These are phyloP conservation scores for Calliphora vicina DNA, from an alignment of 1,140 invertebrate genomes.

Conservation along the genomic window DNA sequence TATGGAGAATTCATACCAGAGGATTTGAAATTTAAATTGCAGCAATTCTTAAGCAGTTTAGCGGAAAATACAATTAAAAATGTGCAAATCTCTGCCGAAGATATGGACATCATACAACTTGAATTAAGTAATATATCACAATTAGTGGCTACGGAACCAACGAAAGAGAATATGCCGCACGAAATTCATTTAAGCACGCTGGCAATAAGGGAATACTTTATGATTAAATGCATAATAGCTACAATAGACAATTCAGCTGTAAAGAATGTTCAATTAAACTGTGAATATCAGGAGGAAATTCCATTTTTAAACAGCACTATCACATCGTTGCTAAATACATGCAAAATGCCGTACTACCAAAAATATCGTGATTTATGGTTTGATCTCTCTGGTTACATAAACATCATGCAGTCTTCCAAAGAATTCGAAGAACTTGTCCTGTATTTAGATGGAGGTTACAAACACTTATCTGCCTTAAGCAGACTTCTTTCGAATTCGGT, in stretches of 20 bases:
- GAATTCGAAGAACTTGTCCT: conserved; percentile 41
- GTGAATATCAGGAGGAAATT: conserved; percentile 49
- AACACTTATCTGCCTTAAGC: conserved; percentile 48
- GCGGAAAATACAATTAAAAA: background rate
- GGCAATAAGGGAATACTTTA: conserved; percentile 39
- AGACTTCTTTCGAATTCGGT: conserved; percentile 42
- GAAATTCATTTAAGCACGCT: conserved; percentile 28
- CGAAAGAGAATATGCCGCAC: background rate
- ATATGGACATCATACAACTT: background rate
- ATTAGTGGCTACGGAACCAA: background rate
- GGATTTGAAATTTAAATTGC: background rate
- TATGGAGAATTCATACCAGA: conserved; percentile 2
- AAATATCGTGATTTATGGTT: conserved; percentile 39
- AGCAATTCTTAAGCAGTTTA: conserved; percentile 7
- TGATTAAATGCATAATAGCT: conserved; percentile 12
- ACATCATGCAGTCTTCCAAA: background rate
- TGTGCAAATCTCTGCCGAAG: background rate
- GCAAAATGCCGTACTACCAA: conserved; percentile 32
- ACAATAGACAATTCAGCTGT: background rate
- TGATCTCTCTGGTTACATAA: conserved; percentile 34
- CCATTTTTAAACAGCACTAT: conserved; percentile 44
- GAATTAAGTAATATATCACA: conserved; percentile 9
- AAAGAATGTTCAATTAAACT: background rate
- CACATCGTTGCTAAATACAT: conserved; percentile 46
- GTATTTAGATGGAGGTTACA: conserved; percentile 47